Conservation (phyloP, 1,140 invertebrate species). For the Penaeus indicus region DNA sequence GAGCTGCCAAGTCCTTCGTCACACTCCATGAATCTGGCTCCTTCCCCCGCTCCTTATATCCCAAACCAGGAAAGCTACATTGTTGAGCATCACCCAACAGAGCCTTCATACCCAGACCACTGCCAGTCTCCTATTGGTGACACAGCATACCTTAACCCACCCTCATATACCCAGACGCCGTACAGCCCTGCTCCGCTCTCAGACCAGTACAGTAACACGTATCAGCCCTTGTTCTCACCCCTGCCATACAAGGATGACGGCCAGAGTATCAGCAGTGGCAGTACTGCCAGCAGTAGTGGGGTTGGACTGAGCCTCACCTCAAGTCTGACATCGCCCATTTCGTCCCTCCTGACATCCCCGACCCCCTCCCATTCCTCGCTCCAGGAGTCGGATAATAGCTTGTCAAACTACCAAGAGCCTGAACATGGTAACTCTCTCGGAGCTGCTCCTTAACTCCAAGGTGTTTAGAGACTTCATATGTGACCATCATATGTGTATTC, state of each 20-base stretch:
- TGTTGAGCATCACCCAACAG: slow-evolving; percentile 46
- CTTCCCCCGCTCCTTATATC: slow-evolving; percentile 52
- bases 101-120: slow-evolving; percentile 49
- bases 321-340: slow-evolving; percentile 49
- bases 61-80: slow-evolving; percentile 58
- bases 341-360: slow-evolving; percentile 54
- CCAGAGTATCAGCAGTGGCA: slow-evolving; percentile 49
- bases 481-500: slow-evolving; percentile 42
- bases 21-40: slow-evolving; percentile 51
- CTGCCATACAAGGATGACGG: slow-evolving; percentile 54
- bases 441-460: slow-evolving; percentile 59
- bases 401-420: slow-evolving; percentile 59
- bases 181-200: slow-evolving; percentile 54
- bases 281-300: slow-evolving; percentile 54
- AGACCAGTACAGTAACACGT: slow-evolving; percentile 52
- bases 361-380: slow-evolving; percentile 59
- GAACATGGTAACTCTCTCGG: slow-evolving; percentile 60
- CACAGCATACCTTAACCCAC: slow-evolving; percentile 45
- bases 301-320: slow-evolving; percentile 55
- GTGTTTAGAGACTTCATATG: slow-evolving; percentile 53
- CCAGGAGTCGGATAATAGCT: slow-evolving; percentile 59
- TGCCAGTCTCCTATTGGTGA: slow-evolving; percentile 55
- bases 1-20: slow-evolving; percentile 56
- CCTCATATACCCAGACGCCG: slow-evolving; percentile 45
- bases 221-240: slow-evolving; percentile 49